Base-by-base conservation (phyloP, 2,888 invertebrate species). In the Theretra japonica region DNA sequence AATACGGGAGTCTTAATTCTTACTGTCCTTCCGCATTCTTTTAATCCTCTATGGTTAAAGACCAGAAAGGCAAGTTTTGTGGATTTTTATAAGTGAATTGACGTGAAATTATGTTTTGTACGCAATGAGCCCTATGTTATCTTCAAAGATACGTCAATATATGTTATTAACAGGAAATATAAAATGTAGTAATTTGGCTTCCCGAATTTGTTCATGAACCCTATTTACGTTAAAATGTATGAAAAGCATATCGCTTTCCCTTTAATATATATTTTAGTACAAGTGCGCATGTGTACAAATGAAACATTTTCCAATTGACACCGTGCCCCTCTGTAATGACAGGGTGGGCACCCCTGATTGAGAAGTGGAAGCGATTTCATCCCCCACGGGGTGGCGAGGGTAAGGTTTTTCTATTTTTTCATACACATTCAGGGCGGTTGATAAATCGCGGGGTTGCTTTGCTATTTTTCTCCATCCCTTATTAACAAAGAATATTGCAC, bases 311-410 rank as follows among this genome's bases (percentile, higher is more conserved):
- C 75, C 8, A 75, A 77, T 70, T 69, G 73, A 77, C 30, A 80
- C 73, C 71, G 75, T 69, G 78, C 79, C 76, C 33, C 53, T 53
- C 73, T 70, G 75, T 82, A 83, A 83, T 81, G 77, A 80, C 76
- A 77, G 82, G 78, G 79, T 76, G 78, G 75, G 78, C 78, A 41
- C 80, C 79, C 79, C 79, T 81, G 83, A 83, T 84, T 82, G 82
- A 82, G 80, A 81, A 80, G 79, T 77, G 77, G 81, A 77, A 76
- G 76, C 74, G 74, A 79, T 82, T 79, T 80, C 74, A 75, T 78
- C 76, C 78, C 80, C 78, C 76, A 57, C 33, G 70, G 71, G 72
- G 72, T 33, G 68, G 70, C 62, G 65, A 69, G 62, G 69, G 65
- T 69, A 60, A 48, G 50, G 48, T 58, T 72, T 68, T 41, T 68